Base-by-base conservation (phyloP, 2,113 vertebrate species). In the Poecile atricapillus region DNA sequence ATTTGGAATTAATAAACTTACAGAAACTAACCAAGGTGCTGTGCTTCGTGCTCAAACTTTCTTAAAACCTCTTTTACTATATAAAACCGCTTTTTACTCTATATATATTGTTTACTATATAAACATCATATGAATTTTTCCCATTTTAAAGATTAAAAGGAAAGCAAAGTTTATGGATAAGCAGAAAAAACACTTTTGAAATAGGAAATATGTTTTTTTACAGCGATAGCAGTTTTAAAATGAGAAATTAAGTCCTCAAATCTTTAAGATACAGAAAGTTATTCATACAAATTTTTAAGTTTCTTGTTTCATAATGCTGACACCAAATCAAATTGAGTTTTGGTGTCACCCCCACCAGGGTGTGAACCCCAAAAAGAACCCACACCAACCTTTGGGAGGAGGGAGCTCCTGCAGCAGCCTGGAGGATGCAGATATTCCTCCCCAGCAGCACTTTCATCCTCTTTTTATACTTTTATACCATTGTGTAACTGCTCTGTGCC, bases 401-500 rank as follows among this genome's bases (percentile, higher is more conserved):
- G 60, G 67, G 59, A 60, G 15, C 8, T 62, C 28, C 81, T 13
- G 14, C n/a, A 31, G 63, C 1, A 39, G 37, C 59, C 33, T 44
- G 94, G 31, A 44, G 88, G 50, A 63, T 77, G 91, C 65, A 80
- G 71, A 69, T 91, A 83, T 91, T 17, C 62, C 30, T 11, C 11
- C 52, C 39, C 56, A 44, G 94, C 55, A 95, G 95, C 25, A 47
- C 87, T 97, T 97, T 97, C 95, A 97, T 97, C 96, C 87, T 85
- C 50, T 4, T 30, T 23, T 11, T 41, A 35, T 15, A 30, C 33
- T 81, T 87, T 15, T 15, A n/a, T n/a, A n/a, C 62, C 92, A 67
- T 97, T 98, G 97, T 97, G 52, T 97, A 98, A 98, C 95, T 28
- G 44, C 44, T 31, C 55, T 31, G 84, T 28, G 83, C 30, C 97